Base-by-base conservation (phyloP, 1,140 invertebrate genomes). In the Pemphigus obesinymphae region DNA sequence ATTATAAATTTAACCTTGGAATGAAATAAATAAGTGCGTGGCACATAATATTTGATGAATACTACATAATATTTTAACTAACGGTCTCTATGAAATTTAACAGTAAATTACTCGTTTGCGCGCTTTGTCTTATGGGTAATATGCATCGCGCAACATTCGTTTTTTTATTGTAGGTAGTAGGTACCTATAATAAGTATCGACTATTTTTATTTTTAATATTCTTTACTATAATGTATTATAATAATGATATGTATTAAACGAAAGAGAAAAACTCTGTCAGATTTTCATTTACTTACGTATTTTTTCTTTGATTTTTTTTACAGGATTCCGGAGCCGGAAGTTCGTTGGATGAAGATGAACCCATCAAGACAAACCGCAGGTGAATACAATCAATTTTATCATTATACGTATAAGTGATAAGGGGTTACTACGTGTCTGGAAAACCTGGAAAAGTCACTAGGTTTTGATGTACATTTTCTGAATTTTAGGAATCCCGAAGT, bases 271-370 rank as follows among this genome's bases (percentile, higher is more conserved):
- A n/a, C n/a, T n/a, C n/a, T n/a, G n/a, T n/a, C n/a, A n/a, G n/a
- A n/a, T n/a, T n/a, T n/a, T n/a, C n/a, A n/a, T n/a, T n/a, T n/a
- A n/a, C n/a, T n/a, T n/a, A 68, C 37, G 15, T 1, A 31, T 31
- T 34, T 73, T 20, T 72, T 63, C 31, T 50, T 73, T 73, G 40
- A n/a, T 26, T 23, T 8, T 68, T 23, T 1, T 45, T 26, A 3
- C 29, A 85, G 84, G 84, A 85, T 82, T 85, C 84, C 15, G 84
- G 84, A 70, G 84, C 84, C 43, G 84, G 84, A 34, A 84, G 84
- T 82, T 85, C 84, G 31, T 76, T 84, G n/a, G 84, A 85, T 37
- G 84, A 85, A 81, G 84, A 85, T 63, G 84, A 85, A n/a, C 83
- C 84, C 53, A 83, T 84, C 34, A 85, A 83, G 82, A 85, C 84